These are phyloP conservation scores for Echeneis naucrates DNA, from an alignment of 2,797 vertebrate genomes.

Conservation along the genomic window DNA sequence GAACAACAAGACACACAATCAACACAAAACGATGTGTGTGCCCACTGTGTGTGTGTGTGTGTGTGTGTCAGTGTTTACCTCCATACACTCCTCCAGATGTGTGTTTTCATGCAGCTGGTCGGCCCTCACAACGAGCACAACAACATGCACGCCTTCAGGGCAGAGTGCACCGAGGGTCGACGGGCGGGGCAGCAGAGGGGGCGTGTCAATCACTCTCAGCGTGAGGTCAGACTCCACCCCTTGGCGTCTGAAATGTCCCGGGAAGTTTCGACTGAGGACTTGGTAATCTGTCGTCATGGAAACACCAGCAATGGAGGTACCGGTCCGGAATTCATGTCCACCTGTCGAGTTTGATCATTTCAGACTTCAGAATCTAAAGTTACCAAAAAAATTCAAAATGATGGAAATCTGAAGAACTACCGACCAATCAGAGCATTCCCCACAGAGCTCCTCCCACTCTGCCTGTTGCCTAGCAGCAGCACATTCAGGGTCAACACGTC, in stretches of 20 bases:
- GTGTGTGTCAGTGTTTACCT: slow-evolving; percentile 44
- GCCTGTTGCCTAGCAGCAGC: slow-evolving; percentile 84
- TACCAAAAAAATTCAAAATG: too few species aligned
- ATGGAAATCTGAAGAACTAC: slow-evolving; percentile 7
- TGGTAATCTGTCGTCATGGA: slow-evolving; percentile 74
- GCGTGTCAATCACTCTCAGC: slow-evolving; percentile 86
- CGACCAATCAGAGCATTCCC: slow-evolving; percentile 88
- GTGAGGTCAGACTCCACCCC: slow-evolving; percentile 78
- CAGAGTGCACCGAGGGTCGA: slow-evolving; percentile 70
- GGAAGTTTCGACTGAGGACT: slow-evolving; percentile 74
- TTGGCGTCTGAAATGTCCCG: slow-evolving; percentile 61
- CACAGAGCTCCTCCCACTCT: slow-evolving; percentile 88
- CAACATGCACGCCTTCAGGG: slow-evolving; percentile 82
- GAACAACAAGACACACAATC: slow-evolving; percentile 4
- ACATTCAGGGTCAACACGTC: slow-evolving; percentile 80
- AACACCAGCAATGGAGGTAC: slow-evolving; percentile 37
- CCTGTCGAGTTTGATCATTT: too few species aligned
- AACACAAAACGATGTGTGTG: neutral
- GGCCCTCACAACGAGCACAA: slow-evolving; percentile 84
- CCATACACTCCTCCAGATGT: slow-evolving; percentile 69
- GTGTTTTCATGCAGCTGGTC: slow-evolving; percentile 68
- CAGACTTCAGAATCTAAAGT: too few species aligned
- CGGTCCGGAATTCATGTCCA: slow-evolving; percentile 82
- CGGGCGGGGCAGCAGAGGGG: slow-evolving; percentile 68
- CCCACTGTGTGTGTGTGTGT: slow-evolving; percentile 1